These are phyloP conservation scores for Eciton burchellii DNA, from an alignment of 1,140 invertebrate species.

Conservation along the genomic window DNA sequence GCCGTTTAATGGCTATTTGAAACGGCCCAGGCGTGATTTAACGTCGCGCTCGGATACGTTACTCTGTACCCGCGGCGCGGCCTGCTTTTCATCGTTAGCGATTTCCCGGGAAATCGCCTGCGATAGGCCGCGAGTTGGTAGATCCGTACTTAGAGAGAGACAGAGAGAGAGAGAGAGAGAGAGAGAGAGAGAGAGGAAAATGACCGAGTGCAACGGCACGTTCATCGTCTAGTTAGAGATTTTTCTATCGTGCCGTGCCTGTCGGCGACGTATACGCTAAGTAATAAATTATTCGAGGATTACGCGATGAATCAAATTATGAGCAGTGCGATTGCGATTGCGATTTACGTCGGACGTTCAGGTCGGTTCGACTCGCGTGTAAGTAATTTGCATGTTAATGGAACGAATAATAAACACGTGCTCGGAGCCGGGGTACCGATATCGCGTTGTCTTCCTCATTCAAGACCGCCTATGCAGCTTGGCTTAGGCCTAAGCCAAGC, in stretches of 20 bases:
- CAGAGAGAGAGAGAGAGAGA: too few relatives aligned
- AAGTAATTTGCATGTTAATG: constrained; percentile 56
- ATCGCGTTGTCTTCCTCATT: background rate
- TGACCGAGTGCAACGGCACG: background rate
- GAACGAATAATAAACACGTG: constrained; percentile 56
- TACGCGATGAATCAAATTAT: constrained; percentile 59
- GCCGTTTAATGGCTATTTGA: constrained; percentile 47
- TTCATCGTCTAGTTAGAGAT: constrained; percentile 18
- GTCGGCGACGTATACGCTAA: background rate
- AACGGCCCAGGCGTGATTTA: constrained; percentile 54
- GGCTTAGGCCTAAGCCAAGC: too few relatives aligned
- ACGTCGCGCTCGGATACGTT: constrained; percentile 35
- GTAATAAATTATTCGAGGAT: constrained; percentile 45
- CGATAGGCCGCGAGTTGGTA: constrained; percentile 18
- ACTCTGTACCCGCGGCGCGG: background rate
- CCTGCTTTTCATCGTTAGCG: constrained; percentile 28
- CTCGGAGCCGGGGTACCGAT: constrained; percentile 21
- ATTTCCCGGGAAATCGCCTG: constrained; percentile 16
- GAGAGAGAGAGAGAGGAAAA: constrained; percentile 1
- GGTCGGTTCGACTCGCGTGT: constrained; percentile 11
- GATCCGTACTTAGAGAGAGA: background rate
- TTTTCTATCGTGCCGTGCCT: constrained; percentile 30
- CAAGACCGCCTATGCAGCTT: background rate
- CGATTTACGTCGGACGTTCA: constrained; percentile 38
- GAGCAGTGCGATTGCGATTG: constrained; percentile 46